Base-by-base conservation (phyloP, 2,888 invertebrate species). In the Eulithis testata region DNA sequence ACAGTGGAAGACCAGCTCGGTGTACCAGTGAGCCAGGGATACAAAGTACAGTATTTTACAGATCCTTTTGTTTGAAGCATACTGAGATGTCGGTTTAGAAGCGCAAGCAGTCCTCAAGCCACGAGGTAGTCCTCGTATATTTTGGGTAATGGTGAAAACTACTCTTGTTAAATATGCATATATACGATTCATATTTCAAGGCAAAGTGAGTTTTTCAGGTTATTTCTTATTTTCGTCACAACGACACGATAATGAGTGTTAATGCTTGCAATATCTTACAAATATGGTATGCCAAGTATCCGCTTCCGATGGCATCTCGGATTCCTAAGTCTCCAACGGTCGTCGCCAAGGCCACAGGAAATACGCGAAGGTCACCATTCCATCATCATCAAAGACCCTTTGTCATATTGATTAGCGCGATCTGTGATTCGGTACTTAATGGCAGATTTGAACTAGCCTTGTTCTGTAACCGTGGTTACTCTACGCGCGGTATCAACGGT, bases 321-420 rank as follows among this genome's bases (percentile, higher is more conserved):
- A 60, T 57, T 64, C 67, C 66, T 63, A 36, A 55, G 72, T 63
- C 68, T 71, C 69, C 74, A 75, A 76, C 73, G 72, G 69, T 69
- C 66, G 73, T 75, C 69, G 71, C 64, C 74, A 79, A 83, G 85
- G 86, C 70, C 75, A 72, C 75, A 73, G 79, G 78, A 79, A 79
- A 79, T 80, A 65, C 66, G 54, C 59, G 73, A 78, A 82, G 82
- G 85, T 78, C 75, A 54, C 27, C 49, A 72, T 76, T 76, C 74
- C 73, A 69, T 68, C 73, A 69, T 68, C 73, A 72, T 47, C 59
- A 69, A 77, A 76, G 75, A 75, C 66, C 80, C 76, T 72, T 70
- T 68, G 62, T 73, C 79, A 83, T 84, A 83, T 79, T 81, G 82
- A 86, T 84, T 76, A 75, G 69, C 69, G 65, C 56, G 59, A 62